Conservation (phyloP, 2,888 invertebrate species). For the Andrena bucephala region DNA sequence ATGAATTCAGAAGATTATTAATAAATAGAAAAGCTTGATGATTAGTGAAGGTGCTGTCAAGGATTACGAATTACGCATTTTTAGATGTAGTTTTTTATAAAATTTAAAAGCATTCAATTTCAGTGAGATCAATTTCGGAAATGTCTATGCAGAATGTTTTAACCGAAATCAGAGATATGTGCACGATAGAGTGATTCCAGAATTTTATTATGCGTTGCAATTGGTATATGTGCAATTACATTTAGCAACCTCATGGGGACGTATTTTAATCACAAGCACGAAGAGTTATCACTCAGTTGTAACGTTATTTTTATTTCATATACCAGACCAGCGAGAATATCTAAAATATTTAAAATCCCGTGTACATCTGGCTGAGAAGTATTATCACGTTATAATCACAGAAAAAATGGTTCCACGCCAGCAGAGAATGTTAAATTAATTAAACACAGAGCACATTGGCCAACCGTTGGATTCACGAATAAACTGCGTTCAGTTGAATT, state of each 20-base stretch:
- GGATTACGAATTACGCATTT: too few relatives aligned
- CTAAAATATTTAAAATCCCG: constrained; percentile 23
- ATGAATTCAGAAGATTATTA: too few relatives aligned
- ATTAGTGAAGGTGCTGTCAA: too few relatives aligned
- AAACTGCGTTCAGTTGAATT: not conserved
- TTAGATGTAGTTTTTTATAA: too few relatives aligned
- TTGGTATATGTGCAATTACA: constrained; percentile 24
- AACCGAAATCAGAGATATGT: not conserved
- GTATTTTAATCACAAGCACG: constrained; percentile 12
- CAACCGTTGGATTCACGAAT: not conserved
- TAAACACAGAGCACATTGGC: not conserved
- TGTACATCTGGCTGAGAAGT: constrained; percentile 5
- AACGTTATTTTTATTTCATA: constrained; percentile 35
- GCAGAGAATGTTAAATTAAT: constrained; percentile 17
- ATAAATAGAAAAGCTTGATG: too few relatives aligned
- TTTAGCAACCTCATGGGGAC: constrained; percentile 8
- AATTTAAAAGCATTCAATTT: too few relatives aligned
- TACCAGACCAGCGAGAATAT: not conserved
- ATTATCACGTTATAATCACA: constrained; percentile 21
- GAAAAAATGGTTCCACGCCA: not conserved
- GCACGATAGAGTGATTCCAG: not conserved
- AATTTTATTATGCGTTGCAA: constrained; percentile 27
- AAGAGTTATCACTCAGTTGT: constrained; percentile 13
- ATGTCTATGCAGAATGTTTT: not conserved
- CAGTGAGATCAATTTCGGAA: too few relatives aligned